Percentiles rank a stretch among this genome's conserved stretches.
These are phyloP conservation scores for Heterochromis multidens DNA, from an alignment of 2,113 vertebrate genomes.

Conservation along the genomic window DNA sequence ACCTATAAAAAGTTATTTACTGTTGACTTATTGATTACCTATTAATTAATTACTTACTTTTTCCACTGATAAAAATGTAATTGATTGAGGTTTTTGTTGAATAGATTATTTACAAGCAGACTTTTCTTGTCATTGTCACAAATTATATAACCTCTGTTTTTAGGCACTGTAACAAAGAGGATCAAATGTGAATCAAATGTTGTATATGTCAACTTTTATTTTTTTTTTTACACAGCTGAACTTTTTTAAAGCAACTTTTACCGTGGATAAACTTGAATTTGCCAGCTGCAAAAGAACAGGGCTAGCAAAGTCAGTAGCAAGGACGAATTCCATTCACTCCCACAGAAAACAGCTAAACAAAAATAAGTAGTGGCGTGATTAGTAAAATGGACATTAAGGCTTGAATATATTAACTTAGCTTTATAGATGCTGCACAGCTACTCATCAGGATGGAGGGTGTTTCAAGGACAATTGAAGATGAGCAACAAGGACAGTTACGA, in stretches of 20 bases:
- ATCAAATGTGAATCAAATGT: too few species aligned
- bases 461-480: not conserved
- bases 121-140: too few species aligned
- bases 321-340: not conserved
- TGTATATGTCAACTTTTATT: not conserved
- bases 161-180: too few species aligned
- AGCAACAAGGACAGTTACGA: not conserved
- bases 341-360: not conserved
- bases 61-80: too few species aligned
- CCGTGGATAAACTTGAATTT: not conserved
- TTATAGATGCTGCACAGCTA: not conserved
- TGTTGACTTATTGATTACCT: too few species aligned
- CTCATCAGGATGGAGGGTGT: not conserved
- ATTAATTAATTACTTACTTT: too few species aligned
- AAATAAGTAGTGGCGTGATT: not conserved
- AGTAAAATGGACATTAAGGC: not conserved
- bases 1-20: too few species aligned
- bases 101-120: too few species aligned
- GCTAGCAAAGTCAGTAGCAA: not conserved
- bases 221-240: not conserved
- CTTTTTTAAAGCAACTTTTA: not conserved
- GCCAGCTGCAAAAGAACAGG: not conserved
- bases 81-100: too few species aligned
- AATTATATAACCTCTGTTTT: too few species aligned
- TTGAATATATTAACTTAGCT: not conserved